Evolutionary conservation across 2,797 vertebrate species (phyloP).

Genomic region (Esox masquinongy): DNA sequence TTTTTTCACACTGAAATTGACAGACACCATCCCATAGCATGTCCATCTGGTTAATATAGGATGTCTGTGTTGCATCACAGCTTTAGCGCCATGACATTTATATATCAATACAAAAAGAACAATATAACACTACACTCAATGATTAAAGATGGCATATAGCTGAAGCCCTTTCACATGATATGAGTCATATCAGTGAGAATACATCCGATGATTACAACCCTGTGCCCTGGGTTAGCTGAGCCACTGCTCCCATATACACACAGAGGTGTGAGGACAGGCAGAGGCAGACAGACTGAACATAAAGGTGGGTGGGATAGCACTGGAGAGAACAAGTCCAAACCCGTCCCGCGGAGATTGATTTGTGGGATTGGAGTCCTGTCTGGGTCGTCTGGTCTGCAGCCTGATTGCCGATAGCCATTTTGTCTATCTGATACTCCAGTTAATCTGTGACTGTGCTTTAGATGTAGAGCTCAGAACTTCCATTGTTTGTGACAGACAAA

Average conservation of each 20-base stretch:
- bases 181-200: slow-evolving; percentile 34
- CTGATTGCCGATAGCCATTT: slow-evolving; percentile 78
- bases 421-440: slow-evolving; percentile 61
- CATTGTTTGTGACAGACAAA: slow-evolving; percentile 73
- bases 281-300: slow-evolving; percentile 58
- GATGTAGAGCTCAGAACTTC: slow-evolving; percentile 65
- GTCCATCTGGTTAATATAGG: slow-evolving; percentile 6
- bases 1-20: slow-evolving; percentile 31
- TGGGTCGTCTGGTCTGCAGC: slow-evolving; percentile 57
- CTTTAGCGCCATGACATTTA: slow-evolving; percentile 27
- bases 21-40: slow-evolving; percentile 19
- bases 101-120: slow-evolving; percentile 37
- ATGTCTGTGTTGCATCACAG: slow-evolving; percentile 8
- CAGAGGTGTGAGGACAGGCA: slow-evolving; percentile 69
- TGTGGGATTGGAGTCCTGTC: slow-evolving; percentile 54
- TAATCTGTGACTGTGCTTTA: slow-evolving; percentile 77
- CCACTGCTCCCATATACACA: slow-evolving; percentile 41
- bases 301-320: slow-evolving; percentile 44
- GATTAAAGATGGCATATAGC: slow-evolving; percentile 1
- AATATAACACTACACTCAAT: slow-evolving; percentile 9
- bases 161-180: slow-evolving; percentile 45
- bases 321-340: slow-evolving; percentile 61
- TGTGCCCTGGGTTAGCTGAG: slow-evolving; percentile 40
- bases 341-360: slow-evolving; percentile 46
- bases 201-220: slow-evolving; percentile 38